phyloP scores from a whole-genome alignment of 2,797 vertebrate genomes.

The Neosilurus hyrtlii region DNA sequence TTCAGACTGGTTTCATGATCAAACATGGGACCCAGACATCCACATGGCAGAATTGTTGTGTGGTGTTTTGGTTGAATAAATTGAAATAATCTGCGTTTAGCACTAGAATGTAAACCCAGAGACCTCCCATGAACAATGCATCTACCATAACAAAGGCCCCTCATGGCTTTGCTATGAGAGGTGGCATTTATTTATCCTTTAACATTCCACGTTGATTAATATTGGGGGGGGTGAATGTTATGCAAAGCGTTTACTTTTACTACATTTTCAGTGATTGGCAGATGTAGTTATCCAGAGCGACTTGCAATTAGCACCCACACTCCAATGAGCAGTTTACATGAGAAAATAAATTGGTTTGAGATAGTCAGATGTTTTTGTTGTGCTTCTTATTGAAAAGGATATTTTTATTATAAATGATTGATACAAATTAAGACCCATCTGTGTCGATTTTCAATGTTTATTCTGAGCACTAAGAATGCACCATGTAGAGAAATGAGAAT shows the following conservation, averaged over 20 bases:
- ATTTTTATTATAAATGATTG: background rate
- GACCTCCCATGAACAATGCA: constrained; percentile 11
- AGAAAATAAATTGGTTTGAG: background rate
- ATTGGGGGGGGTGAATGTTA: background rate
- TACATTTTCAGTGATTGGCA: too few relatives aligned
- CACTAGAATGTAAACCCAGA: constrained; percentile 53
- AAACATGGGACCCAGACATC: constrained; percentile 50
- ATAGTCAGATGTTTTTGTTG: background rate
- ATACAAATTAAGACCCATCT: background rate
- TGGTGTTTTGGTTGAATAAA: constrained; percentile 53
- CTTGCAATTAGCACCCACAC: background rate
- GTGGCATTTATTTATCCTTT: constrained; percentile 9
- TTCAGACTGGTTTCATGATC: constrained; percentile 11
- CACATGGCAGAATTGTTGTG: constrained; percentile 35
- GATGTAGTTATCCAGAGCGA: too few relatives aligned
- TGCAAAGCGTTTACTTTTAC: background rate
- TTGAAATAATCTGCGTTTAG: constrained; percentile 7
- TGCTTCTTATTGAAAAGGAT: background rate
- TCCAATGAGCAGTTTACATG: background rate
- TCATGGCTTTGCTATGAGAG: constrained; percentile 40
- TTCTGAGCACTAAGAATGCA: background rate
- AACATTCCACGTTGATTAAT: background rate
- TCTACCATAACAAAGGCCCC: constrained; percentile 34
- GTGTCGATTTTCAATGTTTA: too few relatives aligned
- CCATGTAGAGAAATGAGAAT: background rate